Percentiles rank a stretch among this genome's conserved stretches.
phyloP scores from a whole-genome alignment of 2,797 vertebrate genomes.

The Pseudochaenichthys georgianus region DNA sequence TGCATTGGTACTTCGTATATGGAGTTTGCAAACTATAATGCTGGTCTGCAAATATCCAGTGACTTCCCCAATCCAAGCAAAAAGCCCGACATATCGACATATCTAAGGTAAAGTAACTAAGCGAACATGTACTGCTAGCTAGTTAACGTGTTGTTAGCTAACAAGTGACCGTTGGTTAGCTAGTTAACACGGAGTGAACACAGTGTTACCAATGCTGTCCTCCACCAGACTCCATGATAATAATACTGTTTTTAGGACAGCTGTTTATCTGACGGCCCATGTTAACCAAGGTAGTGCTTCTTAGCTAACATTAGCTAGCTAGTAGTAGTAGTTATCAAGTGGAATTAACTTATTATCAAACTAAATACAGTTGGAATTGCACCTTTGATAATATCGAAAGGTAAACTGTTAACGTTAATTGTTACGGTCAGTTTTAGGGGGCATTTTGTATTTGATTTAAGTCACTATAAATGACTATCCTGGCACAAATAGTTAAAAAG shows the following conservation, averaged over 20 bases:
- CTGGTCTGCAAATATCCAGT: neutral
- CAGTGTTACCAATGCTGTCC: too few relatives aligned
- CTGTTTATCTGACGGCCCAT: neutral
- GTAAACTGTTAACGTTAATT: too few relatives aligned
- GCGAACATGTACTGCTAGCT: conserved; percentile 27
- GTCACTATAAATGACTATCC: too few relatives aligned
- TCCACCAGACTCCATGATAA: neutral
- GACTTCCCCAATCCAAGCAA: neutral
- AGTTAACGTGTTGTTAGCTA: conserved; percentile 9
- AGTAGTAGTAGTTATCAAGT: conserved; percentile 19
- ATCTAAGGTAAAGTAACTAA: conserved; percentile 58
- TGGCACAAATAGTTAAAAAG: too few relatives aligned
- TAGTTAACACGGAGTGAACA: conserved; percentile 6
- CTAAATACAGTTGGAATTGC: neutral
- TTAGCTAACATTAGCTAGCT: conserved; percentile 10
- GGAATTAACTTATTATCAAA: neutral
- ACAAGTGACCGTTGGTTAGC: conserved; percentile 7
- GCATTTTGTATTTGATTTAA: too few relatives aligned
- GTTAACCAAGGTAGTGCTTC: neutral
- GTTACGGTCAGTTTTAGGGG: too few relatives aligned
- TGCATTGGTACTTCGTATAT: neutral
- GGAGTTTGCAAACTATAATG: neutral
- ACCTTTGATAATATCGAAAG: neutral
- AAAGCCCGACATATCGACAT: neutral
- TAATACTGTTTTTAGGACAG: neutral